These are phyloP conservation scores for Chloroceryle amazona DNA, from an alignment of 2,797 vertebrate genomes.

Conservation along the genomic window DNA sequence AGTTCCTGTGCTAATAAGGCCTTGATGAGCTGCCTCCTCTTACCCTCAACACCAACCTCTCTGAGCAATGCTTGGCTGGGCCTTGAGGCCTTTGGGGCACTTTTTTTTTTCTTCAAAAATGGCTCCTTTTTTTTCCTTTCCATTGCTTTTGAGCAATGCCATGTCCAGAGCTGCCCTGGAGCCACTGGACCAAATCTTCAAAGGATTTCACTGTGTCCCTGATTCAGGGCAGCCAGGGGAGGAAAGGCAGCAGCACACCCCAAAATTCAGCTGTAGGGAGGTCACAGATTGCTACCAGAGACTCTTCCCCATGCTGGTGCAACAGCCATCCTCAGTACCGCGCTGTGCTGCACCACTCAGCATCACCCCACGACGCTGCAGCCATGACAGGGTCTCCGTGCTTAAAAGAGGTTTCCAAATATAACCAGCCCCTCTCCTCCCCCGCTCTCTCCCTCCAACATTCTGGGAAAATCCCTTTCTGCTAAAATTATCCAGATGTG, in stretches of 20 bases:
- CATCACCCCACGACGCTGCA: not conserved
- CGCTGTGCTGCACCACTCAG: not conserved
- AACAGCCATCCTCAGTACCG: not conserved
- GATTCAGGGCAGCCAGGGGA: not conserved
- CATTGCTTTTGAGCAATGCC: not conserved
- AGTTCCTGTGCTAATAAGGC: slow-evolving; percentile 61
- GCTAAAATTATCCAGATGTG: slow-evolving; percentile 74
- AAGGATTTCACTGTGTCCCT: not conserved
- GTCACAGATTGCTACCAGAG: not conserved
- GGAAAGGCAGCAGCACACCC: not conserved
- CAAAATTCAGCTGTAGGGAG: not conserved
- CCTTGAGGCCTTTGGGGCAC: not conserved
- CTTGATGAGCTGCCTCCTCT: slow-evolving; percentile 63
- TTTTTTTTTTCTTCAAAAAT: slow-evolving; percentile 3
- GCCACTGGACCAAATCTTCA: not conserved
- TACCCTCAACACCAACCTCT: not conserved
- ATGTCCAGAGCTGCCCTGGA: not conserved
- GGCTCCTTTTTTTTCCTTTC: not conserved
- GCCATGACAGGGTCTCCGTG: not conserved
- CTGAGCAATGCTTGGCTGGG: not conserved
- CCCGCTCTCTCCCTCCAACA: not conserved
- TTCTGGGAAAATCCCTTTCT: slow-evolving; percentile 74
- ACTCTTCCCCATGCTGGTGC: not conserved
- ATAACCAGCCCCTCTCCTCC: slow-evolving; percentile 11
- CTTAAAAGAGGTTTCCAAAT: slow-evolving; percentile 43